A percentile compares a stretch with the other conserved stretches of the same genome.
Evolutionary conservation across 2,797 vertebrate species (phyloP).

Genomic region (Chloroceryle amazona): DNA sequence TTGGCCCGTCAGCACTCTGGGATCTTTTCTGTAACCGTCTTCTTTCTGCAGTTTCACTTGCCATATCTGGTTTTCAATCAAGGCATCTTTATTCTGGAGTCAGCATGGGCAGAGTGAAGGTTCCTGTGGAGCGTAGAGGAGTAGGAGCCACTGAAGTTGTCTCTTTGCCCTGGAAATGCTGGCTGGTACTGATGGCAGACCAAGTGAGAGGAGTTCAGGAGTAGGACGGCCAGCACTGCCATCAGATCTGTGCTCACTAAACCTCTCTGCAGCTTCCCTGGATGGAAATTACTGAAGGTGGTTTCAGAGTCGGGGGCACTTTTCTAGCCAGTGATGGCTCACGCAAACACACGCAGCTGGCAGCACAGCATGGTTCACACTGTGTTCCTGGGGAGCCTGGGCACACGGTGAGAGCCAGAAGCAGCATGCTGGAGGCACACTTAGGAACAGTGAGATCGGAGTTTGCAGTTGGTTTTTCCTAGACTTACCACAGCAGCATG

Average conservation of each 20-base stretch:
- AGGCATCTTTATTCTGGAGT: not conserved
- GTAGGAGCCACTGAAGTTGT: not conserved
- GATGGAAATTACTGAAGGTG: not conserved
- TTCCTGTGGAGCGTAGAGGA: not conserved
- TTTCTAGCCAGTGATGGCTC: not conserved
- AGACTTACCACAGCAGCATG: not conserved
- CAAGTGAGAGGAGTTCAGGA: not conserved
- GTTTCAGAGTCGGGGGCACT: not conserved
- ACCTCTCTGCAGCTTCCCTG: not conserved
- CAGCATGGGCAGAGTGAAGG: not conserved
- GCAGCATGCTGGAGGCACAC: not conserved
- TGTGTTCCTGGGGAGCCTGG: not conserved
- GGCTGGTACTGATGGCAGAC: not conserved
- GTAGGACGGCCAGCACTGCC: not conserved
- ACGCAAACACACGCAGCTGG: not conserved
- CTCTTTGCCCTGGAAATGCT: not conserved
- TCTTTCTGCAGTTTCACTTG: not conserved
- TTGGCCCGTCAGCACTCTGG: not conserved
- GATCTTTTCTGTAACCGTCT: not conserved
- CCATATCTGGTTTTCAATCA: accelerated
- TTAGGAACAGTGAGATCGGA: not conserved
- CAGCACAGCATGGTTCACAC: not conserved
- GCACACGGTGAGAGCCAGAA: not conserved
- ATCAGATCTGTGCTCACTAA: not conserved
- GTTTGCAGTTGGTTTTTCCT: not conserved